A percentile compares a stretch with the other conserved stretches of the same genome.
Conservation (phyloP, 2,797 vertebrate genomes). For the Xiphorhynchus erythropygius region DNA sequence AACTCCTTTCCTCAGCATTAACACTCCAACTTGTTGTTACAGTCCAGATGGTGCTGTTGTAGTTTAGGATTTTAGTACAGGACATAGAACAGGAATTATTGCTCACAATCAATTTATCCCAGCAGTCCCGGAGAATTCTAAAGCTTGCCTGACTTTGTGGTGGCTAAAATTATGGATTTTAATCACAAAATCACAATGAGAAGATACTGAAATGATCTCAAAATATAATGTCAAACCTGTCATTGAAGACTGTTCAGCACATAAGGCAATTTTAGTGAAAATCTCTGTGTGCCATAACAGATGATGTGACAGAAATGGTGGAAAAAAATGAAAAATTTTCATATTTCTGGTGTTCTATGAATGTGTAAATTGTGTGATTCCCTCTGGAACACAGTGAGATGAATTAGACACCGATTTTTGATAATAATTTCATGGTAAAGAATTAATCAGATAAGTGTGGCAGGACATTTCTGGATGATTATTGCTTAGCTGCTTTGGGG, state of each 20-base stretch:
- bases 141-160: not conserved
- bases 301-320: not conserved
- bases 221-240: not conserved
- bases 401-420: not conserved
- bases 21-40: not conserved
- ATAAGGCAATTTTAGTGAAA: not conserved
- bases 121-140: not conserved
- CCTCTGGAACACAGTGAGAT: not conserved
- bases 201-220: not conserved
- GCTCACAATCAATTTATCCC: not conserved
- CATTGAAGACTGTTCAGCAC: not conserved
- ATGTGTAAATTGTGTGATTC: not conserved
- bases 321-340: not conserved
- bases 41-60: constrained; percentile 19
- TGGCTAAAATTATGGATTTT: not conserved
- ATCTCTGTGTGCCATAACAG: not conserved
- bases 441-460: not conserved
- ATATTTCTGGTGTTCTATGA: not conserved
- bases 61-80: not conserved
- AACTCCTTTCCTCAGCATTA: not conserved
- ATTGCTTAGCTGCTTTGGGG: not conserved
- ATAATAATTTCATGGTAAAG: not conserved
- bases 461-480: not conserved
- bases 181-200: not conserved
- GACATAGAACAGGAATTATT: not conserved